phyloP scores from a whole-genome alignment of 2,888 invertebrate genomes.

The Digitonthophagus gazella region DNA sequence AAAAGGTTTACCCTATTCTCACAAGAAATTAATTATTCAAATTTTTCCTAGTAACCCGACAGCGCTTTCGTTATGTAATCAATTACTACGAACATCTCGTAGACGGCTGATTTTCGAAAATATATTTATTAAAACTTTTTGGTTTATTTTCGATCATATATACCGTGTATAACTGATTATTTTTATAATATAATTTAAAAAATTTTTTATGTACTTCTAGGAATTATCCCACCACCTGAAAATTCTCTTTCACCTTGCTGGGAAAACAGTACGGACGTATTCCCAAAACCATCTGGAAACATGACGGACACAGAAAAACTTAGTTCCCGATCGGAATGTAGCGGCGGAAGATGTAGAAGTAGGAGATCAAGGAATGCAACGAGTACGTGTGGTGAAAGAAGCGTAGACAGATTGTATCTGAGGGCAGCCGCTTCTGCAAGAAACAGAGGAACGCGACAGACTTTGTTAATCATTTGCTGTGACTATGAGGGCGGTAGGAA shows the following conservation, averaged over 20 bases:
- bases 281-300: conserved; percentile 77
- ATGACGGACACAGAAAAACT: conserved; percentile 76
- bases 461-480: conserved; percentile 67
- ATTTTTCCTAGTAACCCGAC: too few species aligned
- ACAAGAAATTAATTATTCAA: too few species aligned
- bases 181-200: too few species aligned
- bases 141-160: too few species aligned
- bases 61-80: too few species aligned
- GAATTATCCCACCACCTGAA: conserved; percentile 51
- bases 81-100: too few species aligned
- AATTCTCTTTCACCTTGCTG: conserved; percentile 69
- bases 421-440: conserved; percentile 59
- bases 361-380: conserved; percentile 43
- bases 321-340: conserved; percentile 65
- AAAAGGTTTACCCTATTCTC: too few species aligned
- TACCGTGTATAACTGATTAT: too few species aligned
- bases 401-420: conserved; percentile 71
- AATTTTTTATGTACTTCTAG: conserved; percentile 32
- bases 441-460: conserved; percentile 57
- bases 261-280: conserved; percentile 79
- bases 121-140: too few species aligned
- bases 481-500: conserved; percentile 62
- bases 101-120: too few species aligned
- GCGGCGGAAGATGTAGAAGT: conserved; percentile 54
- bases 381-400: conserved; percentile 63